These are phyloP conservation scores for Gymnogyps californianus DNA, from an alignment of 2,113 vertebrate genomes.

Conservation along the genomic window DNA sequence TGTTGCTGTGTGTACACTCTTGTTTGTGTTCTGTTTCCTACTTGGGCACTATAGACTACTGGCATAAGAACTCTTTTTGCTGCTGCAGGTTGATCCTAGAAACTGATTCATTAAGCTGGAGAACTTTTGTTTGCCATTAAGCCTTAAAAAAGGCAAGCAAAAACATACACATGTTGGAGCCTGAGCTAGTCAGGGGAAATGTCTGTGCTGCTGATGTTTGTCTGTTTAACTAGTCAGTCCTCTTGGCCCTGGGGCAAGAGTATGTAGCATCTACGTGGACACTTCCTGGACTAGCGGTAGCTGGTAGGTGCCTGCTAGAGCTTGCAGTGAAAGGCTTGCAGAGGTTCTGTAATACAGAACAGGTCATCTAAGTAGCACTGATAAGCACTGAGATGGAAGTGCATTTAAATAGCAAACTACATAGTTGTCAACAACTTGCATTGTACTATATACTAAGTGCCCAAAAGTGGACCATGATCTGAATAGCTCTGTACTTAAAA, in stretches of 20 bases:
- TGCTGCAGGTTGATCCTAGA: not conserved
- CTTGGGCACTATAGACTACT: not conserved
- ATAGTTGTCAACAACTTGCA: not conserved
- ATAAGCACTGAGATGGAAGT: not conserved
- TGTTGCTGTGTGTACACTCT: not conserved
- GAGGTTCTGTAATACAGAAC: not conserved
- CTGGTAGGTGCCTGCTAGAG: not conserved
- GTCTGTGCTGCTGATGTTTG: not conserved
- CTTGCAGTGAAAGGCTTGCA: not conserved
- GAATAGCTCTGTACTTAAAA: not conserved
- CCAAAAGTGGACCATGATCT: not conserved
- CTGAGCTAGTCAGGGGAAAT: not conserved
- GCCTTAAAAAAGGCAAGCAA: not conserved
- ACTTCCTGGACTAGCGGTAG: not conserved
- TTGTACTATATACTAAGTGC: not conserved
- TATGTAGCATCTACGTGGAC: rapidly evolving
- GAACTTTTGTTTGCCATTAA: not conserved
- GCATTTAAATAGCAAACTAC: not conserved
- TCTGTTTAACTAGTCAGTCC: not conserved
- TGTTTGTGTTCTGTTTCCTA: not conserved
- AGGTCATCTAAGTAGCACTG: not conserved
- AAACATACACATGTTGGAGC: not conserved
- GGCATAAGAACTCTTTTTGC: not conserved
- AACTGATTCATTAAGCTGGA: not conserved
- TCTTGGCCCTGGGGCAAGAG: not conserved